Conservation (phyloP, 2,888 invertebrate genomes). For the Pherbina coryleti region DNA sequence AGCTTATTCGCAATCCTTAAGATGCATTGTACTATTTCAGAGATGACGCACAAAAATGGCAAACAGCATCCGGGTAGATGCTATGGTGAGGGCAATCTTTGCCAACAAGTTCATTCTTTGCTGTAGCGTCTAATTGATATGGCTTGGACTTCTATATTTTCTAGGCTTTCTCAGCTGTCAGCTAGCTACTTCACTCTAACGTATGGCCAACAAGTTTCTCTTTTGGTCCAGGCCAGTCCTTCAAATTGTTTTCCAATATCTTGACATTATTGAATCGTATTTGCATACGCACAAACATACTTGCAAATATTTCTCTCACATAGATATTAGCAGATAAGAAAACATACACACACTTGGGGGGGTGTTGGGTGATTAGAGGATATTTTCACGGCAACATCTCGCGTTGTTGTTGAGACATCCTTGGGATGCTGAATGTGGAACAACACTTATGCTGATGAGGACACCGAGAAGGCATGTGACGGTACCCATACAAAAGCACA, state of each 20-base stretch:
- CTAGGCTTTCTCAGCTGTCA: constrained; percentile 25
- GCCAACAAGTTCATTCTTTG: background rate
- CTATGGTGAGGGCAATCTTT: background rate
- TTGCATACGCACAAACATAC: constrained; percentile 33
- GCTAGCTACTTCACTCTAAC: constrained; percentile 48
- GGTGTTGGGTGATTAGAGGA: background rate
- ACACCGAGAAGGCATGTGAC: background rate
- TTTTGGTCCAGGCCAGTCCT: constrained; percentile 41
- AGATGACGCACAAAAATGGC: background rate
- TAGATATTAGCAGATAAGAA: constrained; percentile 15
- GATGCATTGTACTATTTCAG: background rate
- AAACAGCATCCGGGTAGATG: no score
- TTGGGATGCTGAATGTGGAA: constrained; percentile 4
- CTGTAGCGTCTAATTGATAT: background rate
- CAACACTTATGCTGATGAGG: constrained; percentile 26
- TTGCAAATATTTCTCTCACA: background rate
- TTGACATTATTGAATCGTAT: constrained; percentile 46
- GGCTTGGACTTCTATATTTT: background rate
- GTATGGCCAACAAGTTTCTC: constrained; percentile 36
- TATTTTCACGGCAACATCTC: constrained; percentile 1
- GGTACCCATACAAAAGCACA: background rate
- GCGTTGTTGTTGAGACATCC: background rate
- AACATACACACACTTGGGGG: constrained; percentile 17
- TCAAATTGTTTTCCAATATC: constrained; percentile 47
- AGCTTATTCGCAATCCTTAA: background rate